phyloP scores from a whole-genome alignment of 2,888 invertebrate species.

The Drosophila parthenogenetica region DNA sequence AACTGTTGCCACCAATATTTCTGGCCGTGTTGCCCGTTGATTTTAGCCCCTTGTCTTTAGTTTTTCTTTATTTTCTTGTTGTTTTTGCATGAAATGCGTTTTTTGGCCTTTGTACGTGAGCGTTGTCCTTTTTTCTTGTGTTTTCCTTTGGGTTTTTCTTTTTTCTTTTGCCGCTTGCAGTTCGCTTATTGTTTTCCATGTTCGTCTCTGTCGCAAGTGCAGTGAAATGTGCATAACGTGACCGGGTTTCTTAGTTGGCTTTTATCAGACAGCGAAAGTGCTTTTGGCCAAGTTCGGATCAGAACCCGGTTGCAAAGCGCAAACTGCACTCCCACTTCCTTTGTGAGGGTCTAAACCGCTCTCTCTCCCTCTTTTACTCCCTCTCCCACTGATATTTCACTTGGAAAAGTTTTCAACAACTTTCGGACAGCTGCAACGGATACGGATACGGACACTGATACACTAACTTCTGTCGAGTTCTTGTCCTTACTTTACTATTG shows the following conservation, averaged over 20 bases:
- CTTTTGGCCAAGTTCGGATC: slow-evolving; percentile 44
- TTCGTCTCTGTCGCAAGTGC: slow-evolving; percentile 58
- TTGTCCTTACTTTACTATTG: slow-evolving; percentile 13
- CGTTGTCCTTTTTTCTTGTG: slow-evolving; percentile 52
- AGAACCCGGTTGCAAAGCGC: slow-evolving; percentile 24
- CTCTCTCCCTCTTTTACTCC: neutral
- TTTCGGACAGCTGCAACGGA: slow-evolving; percentile 68
- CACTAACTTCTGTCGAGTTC: slow-evolving; percentile 36
- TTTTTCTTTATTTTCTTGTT: slow-evolving; percentile 10
- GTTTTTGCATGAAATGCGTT: slow-evolving; percentile 71
- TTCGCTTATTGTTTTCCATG: slow-evolving; percentile 70
- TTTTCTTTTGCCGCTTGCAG: slow-evolving; percentile 1
- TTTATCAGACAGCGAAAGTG: slow-evolving; percentile 63
- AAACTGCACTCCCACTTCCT: slow-evolving; percentile 44
- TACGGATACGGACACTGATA: slow-evolving; percentile 49
- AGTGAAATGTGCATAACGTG: slow-evolving; percentile 80
- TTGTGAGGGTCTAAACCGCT: neutral
- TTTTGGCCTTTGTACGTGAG: slow-evolving; percentile 79
- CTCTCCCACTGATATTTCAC: slow-evolving; percentile 64
- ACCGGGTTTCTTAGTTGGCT: slow-evolving; percentile 79
- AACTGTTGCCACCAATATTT: slow-evolving; percentile 82
- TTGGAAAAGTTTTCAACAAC: slow-evolving; percentile 76
- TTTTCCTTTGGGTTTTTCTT: neutral
- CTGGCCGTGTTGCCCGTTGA: slow-evolving; percentile 62
- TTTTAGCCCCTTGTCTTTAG: slow-evolving; percentile 46